Evolutionary conservation across 2,797 vertebrate genomes (phyloP).

Genomic region (Aratinga solstitialis): DNA sequence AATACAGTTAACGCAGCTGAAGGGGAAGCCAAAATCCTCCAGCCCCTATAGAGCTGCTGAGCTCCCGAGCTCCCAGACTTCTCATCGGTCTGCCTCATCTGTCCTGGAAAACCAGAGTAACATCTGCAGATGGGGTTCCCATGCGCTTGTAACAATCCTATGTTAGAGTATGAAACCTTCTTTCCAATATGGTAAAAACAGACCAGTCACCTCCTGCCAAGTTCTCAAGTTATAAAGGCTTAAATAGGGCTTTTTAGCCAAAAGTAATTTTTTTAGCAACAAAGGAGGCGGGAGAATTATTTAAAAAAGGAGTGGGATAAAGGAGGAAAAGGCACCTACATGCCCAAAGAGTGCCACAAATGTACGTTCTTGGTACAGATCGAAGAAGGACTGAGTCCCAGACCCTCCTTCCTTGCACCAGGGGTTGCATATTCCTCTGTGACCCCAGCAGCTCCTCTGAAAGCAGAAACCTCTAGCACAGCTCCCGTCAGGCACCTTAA

Average conservation of each 20-base stretch:
- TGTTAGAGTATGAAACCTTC: not conserved
- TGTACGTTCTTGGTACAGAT: not conserved
- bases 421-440: not conserved
- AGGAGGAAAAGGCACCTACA: not conserved
- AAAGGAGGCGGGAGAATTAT: not conserved
- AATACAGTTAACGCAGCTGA: not conserved
- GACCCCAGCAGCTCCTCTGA: not conserved
- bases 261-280: not conserved
- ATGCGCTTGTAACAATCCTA: not conserved
- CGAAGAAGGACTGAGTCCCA: not conserved
- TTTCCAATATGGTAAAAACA: slow-evolving; percentile 5
- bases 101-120: not conserved
- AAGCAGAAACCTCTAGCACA: not conserved
- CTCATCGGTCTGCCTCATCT: not conserved
- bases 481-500: not conserved
- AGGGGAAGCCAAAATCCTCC: not conserved
- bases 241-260: not conserved
- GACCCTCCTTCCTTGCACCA: not conserved
- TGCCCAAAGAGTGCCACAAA: not conserved
- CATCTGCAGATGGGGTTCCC: not conserved
- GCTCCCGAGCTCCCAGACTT: not conserved
- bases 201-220: not conserved
- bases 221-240: not conserved
- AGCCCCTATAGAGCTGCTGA: not conserved
- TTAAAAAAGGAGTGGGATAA: accelerated